Evolutionary conservation across 2,113 vertebrate genomes (phyloP).

Genomic region (Ornithorhynchus anatinus): DNA sequence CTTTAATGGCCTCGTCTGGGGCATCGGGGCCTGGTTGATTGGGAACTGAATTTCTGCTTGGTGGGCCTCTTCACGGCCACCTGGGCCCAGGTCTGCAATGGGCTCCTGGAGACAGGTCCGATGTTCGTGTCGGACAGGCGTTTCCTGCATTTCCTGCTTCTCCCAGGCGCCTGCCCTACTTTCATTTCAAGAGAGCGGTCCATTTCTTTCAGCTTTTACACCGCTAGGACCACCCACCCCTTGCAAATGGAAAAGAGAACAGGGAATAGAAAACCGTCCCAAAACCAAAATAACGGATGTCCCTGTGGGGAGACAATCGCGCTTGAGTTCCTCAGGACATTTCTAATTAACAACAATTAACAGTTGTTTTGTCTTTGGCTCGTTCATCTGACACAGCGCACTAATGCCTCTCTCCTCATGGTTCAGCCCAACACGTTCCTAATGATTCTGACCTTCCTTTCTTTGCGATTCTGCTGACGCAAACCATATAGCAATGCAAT

Average conservation of each 20-base stretch:
- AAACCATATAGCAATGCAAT: conserved; percentile 66
- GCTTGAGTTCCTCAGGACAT: conserved; percentile 57
- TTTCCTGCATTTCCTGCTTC: conserved; percentile 45
- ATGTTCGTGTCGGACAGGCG: conserved; percentile 37
- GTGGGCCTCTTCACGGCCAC: not conserved
- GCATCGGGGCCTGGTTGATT: not conserved
- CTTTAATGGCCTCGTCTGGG: conserved; percentile 2
- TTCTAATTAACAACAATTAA: conserved; percentile 69
- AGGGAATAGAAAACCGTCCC: not conserved
- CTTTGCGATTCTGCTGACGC: conserved; percentile 48
- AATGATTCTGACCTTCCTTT: conserved; percentile 56
- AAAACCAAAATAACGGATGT: conserved; percentile 49
- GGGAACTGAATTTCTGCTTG: conserved; percentile 7
- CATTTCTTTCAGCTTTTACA: not conserved
- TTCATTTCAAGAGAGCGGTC: conserved; percentile 11
- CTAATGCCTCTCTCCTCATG: conserved; percentile 31
- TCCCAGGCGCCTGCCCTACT: conserved; percentile 50
- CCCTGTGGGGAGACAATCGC: conserved; percentile 46
- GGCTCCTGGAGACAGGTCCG: conserved; percentile 11
- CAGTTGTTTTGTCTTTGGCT: conserved; percentile 58
- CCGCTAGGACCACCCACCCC: conserved; percentile 22
- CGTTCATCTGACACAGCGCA: conserved; percentile 56
- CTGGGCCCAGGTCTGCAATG: not conserved
- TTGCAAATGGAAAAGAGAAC: conserved; percentile 42
- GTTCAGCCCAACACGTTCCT: conserved; percentile 42